Base-by-base conservation (phyloP, 2,113 vertebrate species). In the Ranitomeya variabilis region DNA sequence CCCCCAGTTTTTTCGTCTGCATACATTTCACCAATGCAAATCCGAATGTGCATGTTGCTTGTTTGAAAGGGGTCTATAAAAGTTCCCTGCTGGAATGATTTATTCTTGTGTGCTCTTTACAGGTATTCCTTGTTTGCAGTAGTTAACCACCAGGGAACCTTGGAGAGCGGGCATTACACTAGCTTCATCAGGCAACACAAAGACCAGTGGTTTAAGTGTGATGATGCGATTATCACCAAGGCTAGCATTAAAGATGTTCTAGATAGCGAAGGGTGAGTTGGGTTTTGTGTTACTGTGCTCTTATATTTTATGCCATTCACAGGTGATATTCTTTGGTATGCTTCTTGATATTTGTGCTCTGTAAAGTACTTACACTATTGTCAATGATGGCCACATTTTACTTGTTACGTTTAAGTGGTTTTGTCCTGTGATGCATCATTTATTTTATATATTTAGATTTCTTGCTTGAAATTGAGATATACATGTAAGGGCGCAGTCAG, bases 141-240 rank as follows among this genome's bases (percentile, higher is more conserved):
- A 86, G 98, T 99, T 90, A 99, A 99, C 95, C 98, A 99, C 94
- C 98, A 99, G 93, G 98, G 98, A 93, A 99, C 98, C 88, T 94
- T 99, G 95, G 98, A 99, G 94, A 99, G 98, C 0, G 98, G 98
- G 90, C 98, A 99, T 93, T 99, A 99, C 91, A 99, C 98, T 94
- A 99, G 98, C 93, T 99, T 99, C 94, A 99, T 99, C 94, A 94
- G 98, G 88, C 98, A 99, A 95, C 98, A 99, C 96, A 99, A 99
- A 94, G 98, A 99, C 96, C 98, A 99, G 96, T 99, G 98, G 98
- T 99, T 99, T 95, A 99, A 99, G 92, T 99, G 98, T 94, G 98
- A 99, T 21, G 98, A 99, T 16, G 98, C 98, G 91, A 99, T 99
- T 93, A 99, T 99, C 95, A 99, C 98, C 93, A 99, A 99, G 95